phyloP scores from a whole-genome alignment of 1,140 invertebrate genomes.

The Ips nitidus region DNA sequence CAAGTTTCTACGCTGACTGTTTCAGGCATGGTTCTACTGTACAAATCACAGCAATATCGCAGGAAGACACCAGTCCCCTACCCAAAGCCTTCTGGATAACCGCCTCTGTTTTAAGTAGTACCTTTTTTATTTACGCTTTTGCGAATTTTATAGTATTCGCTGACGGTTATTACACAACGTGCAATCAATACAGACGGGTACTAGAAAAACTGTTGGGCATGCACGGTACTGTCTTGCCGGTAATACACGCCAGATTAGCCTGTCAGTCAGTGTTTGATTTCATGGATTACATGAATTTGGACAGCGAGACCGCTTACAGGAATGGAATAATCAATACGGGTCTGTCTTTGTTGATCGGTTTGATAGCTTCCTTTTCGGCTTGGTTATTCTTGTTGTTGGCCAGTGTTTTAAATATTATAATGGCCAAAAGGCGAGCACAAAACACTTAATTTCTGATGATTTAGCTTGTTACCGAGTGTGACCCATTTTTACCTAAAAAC shows the following conservation, averaged over 20 bases:
- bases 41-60: constrained; percentile 51
- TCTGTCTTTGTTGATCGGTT: constrained; percentile 54
- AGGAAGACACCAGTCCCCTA: constrained; percentile 49
- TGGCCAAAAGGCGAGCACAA: constrained; percentile 44
- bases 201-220: constrained; percentile 53
- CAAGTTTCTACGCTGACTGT: too few species aligned
- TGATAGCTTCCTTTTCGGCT: constrained; percentile 54
- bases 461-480: constrained; percentile 1
- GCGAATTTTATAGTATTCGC: constrained; percentile 55
- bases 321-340: constrained; percentile 57
- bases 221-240: constrained; percentile 52
- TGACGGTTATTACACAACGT: constrained; percentile 59
- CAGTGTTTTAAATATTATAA: constrained; percentile 52
- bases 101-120: constrained; percentile 49
- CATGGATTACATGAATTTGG: constrained; percentile 62
- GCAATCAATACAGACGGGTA: constrained; percentile 55
- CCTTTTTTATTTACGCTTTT: constrained; percentile 55
- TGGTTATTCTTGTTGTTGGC: constrained; percentile 51
- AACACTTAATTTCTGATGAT: not conserved
- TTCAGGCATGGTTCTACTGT: constrained; percentile 50
- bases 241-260: constrained; percentile 56
- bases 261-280: constrained; percentile 62
- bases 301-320: constrained; percentile 52
- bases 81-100: constrained; percentile 56
- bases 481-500: not conserved